Percentiles rank a stretch among this genome's conserved stretches.
These are phyloP conservation scores for Lepidocyrtinus sp. DNA, from an alignment of 2,888 invertebrate species.

Conservation along the genomic window DNA sequence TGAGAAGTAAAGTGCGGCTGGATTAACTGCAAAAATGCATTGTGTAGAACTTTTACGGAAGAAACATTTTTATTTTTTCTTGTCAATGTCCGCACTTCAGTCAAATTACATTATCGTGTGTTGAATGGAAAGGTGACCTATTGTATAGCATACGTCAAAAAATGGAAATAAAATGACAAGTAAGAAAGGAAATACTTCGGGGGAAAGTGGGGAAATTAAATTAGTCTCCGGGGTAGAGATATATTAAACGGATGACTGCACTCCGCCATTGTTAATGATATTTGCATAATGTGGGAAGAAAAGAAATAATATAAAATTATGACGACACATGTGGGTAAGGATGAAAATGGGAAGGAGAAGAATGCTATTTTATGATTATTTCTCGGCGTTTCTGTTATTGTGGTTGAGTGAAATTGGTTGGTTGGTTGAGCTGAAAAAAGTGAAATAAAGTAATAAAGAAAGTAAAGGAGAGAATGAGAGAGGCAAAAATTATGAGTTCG, in stretches of 20 bases:
- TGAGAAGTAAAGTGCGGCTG: too few relatives aligned
- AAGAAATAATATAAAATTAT: too few relatives aligned
- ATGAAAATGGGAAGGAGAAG: not conserved
- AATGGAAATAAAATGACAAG: not conserved
- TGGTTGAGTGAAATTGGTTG: conserved; percentile 2
- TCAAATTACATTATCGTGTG: too few relatives aligned
- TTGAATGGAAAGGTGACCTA: too few relatives aligned
- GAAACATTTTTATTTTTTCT: too few relatives aligned
- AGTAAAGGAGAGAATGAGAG: conserved; percentile 5
- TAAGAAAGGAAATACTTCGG: not conserved
- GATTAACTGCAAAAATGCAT: too few relatives aligned
- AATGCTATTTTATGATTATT: conserved; percentile 25
- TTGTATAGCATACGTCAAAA: too few relatives aligned
- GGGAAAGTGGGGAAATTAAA: conserved; percentile 3
- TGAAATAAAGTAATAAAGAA: too few relatives aligned
- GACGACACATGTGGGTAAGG: too few relatives aligned
- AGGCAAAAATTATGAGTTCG: conserved; percentile 42
- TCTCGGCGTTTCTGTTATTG: conserved; percentile 15
- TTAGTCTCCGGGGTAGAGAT: not conserved
- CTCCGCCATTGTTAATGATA: not conserved
- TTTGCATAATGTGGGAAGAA: too few relatives aligned
- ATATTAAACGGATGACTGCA: conserved; percentile 2
- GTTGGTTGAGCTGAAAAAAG: not conserved
- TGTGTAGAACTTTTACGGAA: too few relatives aligned
- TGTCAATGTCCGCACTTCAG: too few relatives aligned